Percentiles rank a stretch among this genome's conserved stretches.
phyloP scores from a whole-genome alignment of 92 coral and sea anemone species.

The Phenganax marumi region DNA sequence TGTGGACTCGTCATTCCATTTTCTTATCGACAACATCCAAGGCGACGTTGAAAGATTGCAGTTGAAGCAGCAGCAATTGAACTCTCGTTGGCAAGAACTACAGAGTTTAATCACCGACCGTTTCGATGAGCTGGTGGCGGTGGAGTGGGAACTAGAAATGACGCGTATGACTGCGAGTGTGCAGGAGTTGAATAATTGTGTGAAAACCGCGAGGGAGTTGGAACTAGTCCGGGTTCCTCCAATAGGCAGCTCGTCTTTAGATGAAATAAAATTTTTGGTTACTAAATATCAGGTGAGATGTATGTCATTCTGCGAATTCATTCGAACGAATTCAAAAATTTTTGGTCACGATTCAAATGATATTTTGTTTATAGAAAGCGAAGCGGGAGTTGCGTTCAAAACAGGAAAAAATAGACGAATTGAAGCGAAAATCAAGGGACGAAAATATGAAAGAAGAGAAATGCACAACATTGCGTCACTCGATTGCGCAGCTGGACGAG shows the following conservation, averaged over 20 bases:
- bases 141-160: conserved; percentile 69
- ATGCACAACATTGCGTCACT: conserved; percentile 3
- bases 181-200: conserved; percentile 75
- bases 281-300: conserved; percentile 63
- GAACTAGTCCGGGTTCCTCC: conserved; percentile 58
- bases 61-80: conserved; percentile 74
- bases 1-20: conserved; percentile 70
- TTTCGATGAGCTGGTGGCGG: conserved; percentile 73
- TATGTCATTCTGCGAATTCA: background rate
- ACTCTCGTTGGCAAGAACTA: conserved; percentile 82
- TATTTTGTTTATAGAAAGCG: conserved; percentile 24
- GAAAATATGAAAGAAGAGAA: conserved; percentile 18
- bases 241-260: conserved; percentile 76
- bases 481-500: conserved; percentile 27
- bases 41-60: conserved; percentile 72
- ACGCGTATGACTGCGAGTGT: conserved; percentile 60
- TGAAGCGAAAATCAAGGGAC: conserved; percentile 21
- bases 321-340: background rate
- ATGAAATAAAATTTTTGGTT: conserved; percentile 68
- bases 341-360: background rate
- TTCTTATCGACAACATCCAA: conserved; percentile 63
- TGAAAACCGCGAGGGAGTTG: conserved; percentile 54
- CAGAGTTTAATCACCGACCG: conserved; percentile 88
- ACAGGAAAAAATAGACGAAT: conserved; percentile 36
- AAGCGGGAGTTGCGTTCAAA: conserved; percentile 48